A percentile compares a stretch with the other conserved stretches of the same genome.
Conservation (phyloP, 2,797 vertebrate genomes). For the Siniperca obscura region DNA sequence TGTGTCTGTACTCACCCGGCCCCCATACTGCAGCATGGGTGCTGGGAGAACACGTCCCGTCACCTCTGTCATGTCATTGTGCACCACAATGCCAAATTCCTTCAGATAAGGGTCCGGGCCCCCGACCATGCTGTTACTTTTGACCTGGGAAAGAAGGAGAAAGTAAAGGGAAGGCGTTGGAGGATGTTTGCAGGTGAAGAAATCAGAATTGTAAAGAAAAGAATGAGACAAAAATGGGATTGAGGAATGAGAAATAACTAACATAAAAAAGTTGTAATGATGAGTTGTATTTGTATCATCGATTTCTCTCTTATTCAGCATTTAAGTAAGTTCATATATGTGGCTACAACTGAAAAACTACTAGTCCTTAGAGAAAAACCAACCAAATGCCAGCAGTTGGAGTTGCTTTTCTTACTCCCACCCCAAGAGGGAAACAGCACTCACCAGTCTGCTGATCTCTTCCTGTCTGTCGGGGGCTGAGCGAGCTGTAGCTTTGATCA, state of each 20-base stretch:
- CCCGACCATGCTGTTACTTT: slow-evolving; percentile 99
- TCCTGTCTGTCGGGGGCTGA: slow-evolving; percentile 98
- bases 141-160: slow-evolving; percentile 86
- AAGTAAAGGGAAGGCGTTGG: neutral
- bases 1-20: slow-evolving; percentile 93
- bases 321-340: neutral
- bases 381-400: neutral
- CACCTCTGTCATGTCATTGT: slow-evolving; percentile 99
- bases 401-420: slow-evolving; percentile 8
- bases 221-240: neutral
- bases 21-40: slow-evolving; percentile 99
- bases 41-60: slow-evolving; percentile 98
- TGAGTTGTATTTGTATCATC: neutral
- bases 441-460: slow-evolving; percentile 97
- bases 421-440: slow-evolving; percentile 57
- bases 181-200: neutral
- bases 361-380: neutral
- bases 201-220: neutral
- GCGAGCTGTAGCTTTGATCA: slow-evolving; percentile 98
- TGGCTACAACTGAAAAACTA: neutral
- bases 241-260: neutral
- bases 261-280: neutral
- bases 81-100: slow-evolving; percentile 98
- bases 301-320: neutral
- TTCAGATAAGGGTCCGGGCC: slow-evolving; percentile 98